Evolutionary conservation across 2,888 invertebrate genomes (phyloP).

Genomic region (Podabrus alpinus): DNA sequence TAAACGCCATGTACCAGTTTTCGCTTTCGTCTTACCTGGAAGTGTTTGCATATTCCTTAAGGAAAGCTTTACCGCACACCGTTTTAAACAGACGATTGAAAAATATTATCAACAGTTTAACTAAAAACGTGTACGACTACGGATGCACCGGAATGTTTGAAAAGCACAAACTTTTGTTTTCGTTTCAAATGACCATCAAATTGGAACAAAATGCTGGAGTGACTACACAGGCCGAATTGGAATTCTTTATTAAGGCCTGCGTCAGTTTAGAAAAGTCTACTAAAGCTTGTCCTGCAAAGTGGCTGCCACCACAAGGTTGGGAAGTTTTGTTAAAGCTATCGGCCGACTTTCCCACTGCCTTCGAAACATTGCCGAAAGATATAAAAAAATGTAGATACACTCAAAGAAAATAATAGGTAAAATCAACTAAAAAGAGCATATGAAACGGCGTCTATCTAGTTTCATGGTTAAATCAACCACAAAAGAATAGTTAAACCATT

Average conservation of each 20-base stretch:
- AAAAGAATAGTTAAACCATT: too few relatives aligned
- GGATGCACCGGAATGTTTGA: slow-evolving; percentile 93
- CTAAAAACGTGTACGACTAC: slow-evolving; percentile 87
- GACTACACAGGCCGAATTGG: slow-evolving; percentile 72
- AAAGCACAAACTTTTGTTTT: slow-evolving; percentile 85
- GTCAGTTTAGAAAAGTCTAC: slow-evolving; percentile 76
- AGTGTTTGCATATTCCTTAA: slow-evolving; percentile 80
- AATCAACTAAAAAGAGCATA: too few relatives aligned
- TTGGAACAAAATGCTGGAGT: slow-evolving; percentile 71
- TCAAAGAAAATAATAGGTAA: too few relatives aligned
- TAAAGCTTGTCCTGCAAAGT: slow-evolving; percentile 64
- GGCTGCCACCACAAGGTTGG: slow-evolving; percentile 67
- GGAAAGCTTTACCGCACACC: slow-evolving; percentile 81
- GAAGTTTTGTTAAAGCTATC: slow-evolving; percentile 79
- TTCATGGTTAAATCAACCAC: too few relatives aligned
- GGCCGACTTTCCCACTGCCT: slow-evolving; percentile 68
- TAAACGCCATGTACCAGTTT: slow-evolving; percentile 92
- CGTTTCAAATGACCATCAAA: slow-evolving; percentile 88
- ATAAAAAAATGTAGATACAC: slow-evolving; percentile 31
- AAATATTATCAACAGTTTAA: slow-evolving; percentile 84
- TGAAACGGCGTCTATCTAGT: too few relatives aligned
- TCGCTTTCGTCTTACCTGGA: slow-evolving; percentile 83
- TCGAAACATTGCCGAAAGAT: slow-evolving; percentile 62
- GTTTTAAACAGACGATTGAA: slow-evolving; percentile 71
- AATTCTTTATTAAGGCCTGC: slow-evolving; percentile 88